Evolutionary conservation across 2,113 vertebrate genomes (phyloP).

Genomic region (Podarcis muralis): DNA sequence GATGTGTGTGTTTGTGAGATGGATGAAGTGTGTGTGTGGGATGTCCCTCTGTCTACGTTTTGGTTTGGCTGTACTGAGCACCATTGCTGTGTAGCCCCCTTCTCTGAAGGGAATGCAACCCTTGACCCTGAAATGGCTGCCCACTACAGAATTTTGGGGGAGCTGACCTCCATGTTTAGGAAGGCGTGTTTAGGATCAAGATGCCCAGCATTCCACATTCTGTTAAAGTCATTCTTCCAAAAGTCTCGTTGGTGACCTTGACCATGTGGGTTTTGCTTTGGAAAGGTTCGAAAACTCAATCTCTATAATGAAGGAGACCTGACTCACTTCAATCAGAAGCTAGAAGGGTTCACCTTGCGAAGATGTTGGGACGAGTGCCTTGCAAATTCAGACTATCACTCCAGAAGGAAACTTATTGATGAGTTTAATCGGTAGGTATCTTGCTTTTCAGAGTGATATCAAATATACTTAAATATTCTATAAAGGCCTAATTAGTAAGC

Average conservation of each 20-base stretch:
- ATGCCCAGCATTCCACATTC: background rate
- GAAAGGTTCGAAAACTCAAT: slow-evolving; percentile 87
- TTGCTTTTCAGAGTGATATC: background rate
- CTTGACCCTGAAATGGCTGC: background rate
- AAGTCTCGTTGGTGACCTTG: background rate
- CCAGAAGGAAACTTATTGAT: slow-evolving; percentile 75
- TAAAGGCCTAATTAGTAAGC: background rate
- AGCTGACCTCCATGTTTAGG: background rate
- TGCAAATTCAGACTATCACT: slow-evolving; percentile 72
- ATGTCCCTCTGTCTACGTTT: too few species aligned
- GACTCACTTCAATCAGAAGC: slow-evolving; percentile 89
- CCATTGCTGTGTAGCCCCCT: too few species aligned
- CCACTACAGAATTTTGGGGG: background rate
- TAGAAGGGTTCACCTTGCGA: slow-evolving; percentile 83
- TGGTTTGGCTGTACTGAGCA: too few species aligned
- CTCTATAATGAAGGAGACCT: slow-evolving; percentile 87
- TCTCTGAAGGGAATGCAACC: background rate
- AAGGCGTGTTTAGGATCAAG: background rate
- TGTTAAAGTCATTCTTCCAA: background rate
- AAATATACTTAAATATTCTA: background rate
- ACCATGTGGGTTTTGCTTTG: slow-evolving; percentile 35
- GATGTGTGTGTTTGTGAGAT: too few species aligned
- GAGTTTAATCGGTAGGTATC: slow-evolving; percentile 87
- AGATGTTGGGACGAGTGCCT: slow-evolving; percentile 95
- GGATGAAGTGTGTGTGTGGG: too few species aligned